phyloP scores from a whole-genome alignment of 1,140 invertebrate species.

The Drosophila leontia region DNA sequence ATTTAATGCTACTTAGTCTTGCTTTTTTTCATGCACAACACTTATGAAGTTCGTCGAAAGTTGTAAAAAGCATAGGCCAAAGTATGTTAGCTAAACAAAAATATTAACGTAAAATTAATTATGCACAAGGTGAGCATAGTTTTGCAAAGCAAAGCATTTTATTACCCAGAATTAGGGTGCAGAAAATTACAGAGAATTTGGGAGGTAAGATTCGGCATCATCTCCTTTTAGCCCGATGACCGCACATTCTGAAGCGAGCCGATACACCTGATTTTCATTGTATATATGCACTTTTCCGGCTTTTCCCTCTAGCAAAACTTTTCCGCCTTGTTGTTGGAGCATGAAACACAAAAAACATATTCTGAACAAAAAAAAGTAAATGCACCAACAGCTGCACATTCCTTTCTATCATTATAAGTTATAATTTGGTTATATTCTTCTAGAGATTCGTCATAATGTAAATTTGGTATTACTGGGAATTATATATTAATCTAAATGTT shows the following conservation, averaged over 20 bases:
- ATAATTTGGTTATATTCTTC: not conserved
- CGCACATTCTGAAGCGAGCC: constrained; percentile 5
- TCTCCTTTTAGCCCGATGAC: constrained; percentile 6
- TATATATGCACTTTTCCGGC: not conserved
- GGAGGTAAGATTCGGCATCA: not conserved
- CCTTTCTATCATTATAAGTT: not conserved
- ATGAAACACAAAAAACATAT: constrained; percentile 23
- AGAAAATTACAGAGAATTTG: not conserved
- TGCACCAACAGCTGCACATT: constrained; percentile 28
- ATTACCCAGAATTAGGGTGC: not conserved
- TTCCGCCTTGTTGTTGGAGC: constrained; percentile 4
- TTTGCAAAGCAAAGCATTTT: not conserved
- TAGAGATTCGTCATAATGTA: not conserved
- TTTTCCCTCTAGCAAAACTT: constrained; percentile 9
- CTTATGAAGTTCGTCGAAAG: not conserved
- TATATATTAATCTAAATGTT: too few species aligned
- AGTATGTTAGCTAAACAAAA: constrained; percentile 16
- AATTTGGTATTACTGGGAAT: too few species aligned
- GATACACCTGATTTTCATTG: not conserved
- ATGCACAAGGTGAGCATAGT: not conserved
- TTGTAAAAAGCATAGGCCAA: not conserved
- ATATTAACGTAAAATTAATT: not conserved
- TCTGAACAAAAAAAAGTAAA: constrained; percentile 10
- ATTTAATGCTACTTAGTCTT: not conserved
- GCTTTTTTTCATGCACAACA: not conserved